Percentiles rank a stretch among this genome's conserved stretches.
These are phyloP conservation scores for Drosophila subquinaria DNA, from an alignment of 2,888 invertebrate genomes.

Conservation along the genomic window DNA sequence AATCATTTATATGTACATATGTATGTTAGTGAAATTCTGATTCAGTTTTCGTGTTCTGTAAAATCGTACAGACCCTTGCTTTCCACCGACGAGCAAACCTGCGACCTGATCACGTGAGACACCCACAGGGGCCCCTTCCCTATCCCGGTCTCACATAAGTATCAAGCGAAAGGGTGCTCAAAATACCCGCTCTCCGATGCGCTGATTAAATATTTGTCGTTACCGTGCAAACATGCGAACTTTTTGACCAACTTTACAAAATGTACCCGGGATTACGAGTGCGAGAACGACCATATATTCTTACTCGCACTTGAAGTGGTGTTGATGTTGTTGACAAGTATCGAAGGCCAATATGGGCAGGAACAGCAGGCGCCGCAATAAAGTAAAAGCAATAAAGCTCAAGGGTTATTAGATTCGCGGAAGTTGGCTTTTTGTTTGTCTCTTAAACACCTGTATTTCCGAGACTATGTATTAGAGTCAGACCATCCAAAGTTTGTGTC, in stretches of 20 bases:
- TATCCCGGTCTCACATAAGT: conserved; percentile 5
- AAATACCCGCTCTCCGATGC: conserved; percentile 48
- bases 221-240: conserved; percentile 40
- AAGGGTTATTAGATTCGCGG: no score
- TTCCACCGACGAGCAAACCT: conserved; percentile 17
- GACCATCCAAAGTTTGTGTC: no score
- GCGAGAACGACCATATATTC: neutral
- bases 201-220: conserved; percentile 60
- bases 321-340: conserved; percentile 42
- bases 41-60: conserved; percentile 20
- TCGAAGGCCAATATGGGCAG: conserved; percentile 39
- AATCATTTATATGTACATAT: no score
- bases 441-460: no score
- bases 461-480: no score
- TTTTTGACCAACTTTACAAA: conserved; percentile 68
- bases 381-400: conserved; percentile 2
- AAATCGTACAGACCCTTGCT: conserved; percentile 9
- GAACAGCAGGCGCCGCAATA: conserved; percentile 28
- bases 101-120: conserved; percentile 32
- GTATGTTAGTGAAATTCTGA: no score
- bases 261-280: neutral
- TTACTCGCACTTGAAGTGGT: conserved; percentile 45
- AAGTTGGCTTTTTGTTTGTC: no score
- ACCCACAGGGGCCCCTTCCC: conserved; percentile 12
- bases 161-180: conserved; percentile 40